Evolutionary conservation across 1,140 invertebrate species (phyloP), one percentile per base, ranked within the genome.

Genomic region (Drosophila repleta): DNA sequence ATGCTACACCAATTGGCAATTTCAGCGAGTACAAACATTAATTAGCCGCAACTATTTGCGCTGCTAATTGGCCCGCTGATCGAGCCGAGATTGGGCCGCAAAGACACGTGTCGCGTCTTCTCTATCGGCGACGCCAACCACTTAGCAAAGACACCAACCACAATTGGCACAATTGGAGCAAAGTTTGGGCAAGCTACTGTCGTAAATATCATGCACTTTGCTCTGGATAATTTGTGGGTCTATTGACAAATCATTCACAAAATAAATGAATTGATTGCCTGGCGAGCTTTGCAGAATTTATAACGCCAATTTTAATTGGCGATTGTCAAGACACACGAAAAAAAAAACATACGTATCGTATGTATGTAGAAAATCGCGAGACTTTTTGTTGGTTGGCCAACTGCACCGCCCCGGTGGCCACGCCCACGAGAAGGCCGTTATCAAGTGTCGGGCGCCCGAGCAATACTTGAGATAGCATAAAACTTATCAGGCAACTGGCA

Each of bases 21-120:
- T 63, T 63, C 68, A 37, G 35, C 35, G 49, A 69, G 45, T 69
- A 69, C 71, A 74, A 63, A 56, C 57, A 57, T 51, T 69, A 74
- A 74, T 74, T 74, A 69, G 56, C 6, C 21, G 17, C 35, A 73
- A 56, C 35, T 73, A 73, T 73, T 73, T 65, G 64, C 65, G 29
- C 21, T 55, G 39, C 43, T 73, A 73, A 65, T 73, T 58, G 56
- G 39, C 18, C 43, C 15, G 15, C 15, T 17, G 39, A 43, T 43
- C 39, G 17, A 35, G 10, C 32, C 32, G 2, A n/a, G 37, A 60
- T 68, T 18, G 18, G 45, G 10, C 20, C 3, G 0, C 51, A 43
- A 61, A 57, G 51, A 56, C 70, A 57, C 65, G 65, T 45, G 58
- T 56, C 29, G 15, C 13, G 26, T 52, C 10, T 49, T 13, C 7